Evolutionary conservation across 92 coral and sea anemone species (phyloP).

Genomic region (Epizoanthus stellaris): DNA sequence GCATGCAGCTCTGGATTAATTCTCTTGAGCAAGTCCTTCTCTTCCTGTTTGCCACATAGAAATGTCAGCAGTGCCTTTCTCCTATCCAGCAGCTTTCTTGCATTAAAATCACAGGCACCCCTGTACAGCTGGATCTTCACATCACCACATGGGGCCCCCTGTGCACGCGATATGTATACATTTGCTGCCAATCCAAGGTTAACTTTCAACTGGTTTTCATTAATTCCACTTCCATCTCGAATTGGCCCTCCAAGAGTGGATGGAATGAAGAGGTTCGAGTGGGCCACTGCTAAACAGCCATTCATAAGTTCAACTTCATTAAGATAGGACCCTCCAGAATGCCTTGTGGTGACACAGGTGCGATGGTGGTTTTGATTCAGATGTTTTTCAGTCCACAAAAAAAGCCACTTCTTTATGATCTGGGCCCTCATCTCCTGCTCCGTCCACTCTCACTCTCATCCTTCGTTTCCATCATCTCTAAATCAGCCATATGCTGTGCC

Average conservation of each 20-base stretch:
- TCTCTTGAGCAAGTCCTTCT: conserved; percentile 10
- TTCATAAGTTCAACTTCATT: conserved; percentile 51
- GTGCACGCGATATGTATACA: conserved; percentile 35
- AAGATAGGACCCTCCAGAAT: conserved; percentile 44
- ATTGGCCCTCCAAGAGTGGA: conserved; percentile 55
- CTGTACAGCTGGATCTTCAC: conserved; percentile 23
- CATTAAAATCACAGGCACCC: conserved; percentile 28
- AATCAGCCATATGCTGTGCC: conserved; percentile 60
- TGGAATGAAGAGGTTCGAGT: conserved; percentile 42
- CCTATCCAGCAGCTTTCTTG: conserved; percentile 32
- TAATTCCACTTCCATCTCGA: conserved; percentile 20
- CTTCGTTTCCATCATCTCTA: conserved; percentile 47
- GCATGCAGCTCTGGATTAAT: conserved; percentile 21
- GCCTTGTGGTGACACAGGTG: conserved; percentile 26
- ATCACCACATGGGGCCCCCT: conserved; percentile 45
- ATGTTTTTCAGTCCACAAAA: conserved; percentile 51
- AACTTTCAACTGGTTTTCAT: not conserved
- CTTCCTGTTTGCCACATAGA: conserved; percentile 23
- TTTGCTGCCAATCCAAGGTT: conserved; percentile 28
- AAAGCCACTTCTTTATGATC: conserved; percentile 34
- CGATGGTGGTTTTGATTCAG: conserved; percentile 26
- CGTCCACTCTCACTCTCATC: conserved; percentile 60
- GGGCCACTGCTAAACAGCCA: conserved; percentile 51
- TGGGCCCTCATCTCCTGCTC: conserved; percentile 69
- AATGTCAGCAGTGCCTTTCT: conserved; percentile 24